Base-by-base conservation (phyloP, 2,113 vertebrate genomes). In the Atractosteus spatula region DNA sequence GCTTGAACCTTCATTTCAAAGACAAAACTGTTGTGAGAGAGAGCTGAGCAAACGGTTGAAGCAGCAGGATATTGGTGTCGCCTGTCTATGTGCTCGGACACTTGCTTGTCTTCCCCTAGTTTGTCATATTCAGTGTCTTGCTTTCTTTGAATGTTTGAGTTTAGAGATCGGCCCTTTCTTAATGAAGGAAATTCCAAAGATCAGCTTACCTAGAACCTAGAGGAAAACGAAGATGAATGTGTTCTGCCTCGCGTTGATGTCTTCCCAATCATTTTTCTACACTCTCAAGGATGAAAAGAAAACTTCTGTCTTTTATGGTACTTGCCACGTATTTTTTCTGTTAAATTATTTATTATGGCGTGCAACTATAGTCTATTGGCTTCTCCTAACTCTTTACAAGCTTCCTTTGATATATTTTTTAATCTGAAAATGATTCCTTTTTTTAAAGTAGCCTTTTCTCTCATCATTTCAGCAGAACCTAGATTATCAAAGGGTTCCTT, bases 341-440 rank as follows among this genome's bases (percentile, higher is more conserved):
- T 80, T 86, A 81, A 87, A 83, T 89, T 82, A 87, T 89, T 85
- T 82, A 87, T 85, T 83, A 78, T 77, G 79, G 79, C 76, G 84
- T 80, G 81, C 79, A 86, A 80, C 77, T 83, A 74, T 85, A 82
- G 81, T 87, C 85, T 83, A 85, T 81, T 79, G 76, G 81, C 80
- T 76, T 80, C 81, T 86, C 81, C 81, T 84, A 83, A 85, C 87
- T 85, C 80, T 86, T 80, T 84, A 82, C 76, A 83, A 82, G 80
- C 83, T 85, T 81, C 85, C 84, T 89, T 88, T 87, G 82, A 86
- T 86, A 85, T 41, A 85, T 74, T 65, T 83, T 86, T 88, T 86
- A 84, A 86, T 86, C 81, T 85, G 81, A 81, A 83, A 86, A 85
- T 62, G 82, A 83, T 83, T 78, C 45, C 2, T 51, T 7, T 51